phyloP scores from a whole-genome alignment of 2,888 invertebrate species.

The Chalcis sispes region DNA sequence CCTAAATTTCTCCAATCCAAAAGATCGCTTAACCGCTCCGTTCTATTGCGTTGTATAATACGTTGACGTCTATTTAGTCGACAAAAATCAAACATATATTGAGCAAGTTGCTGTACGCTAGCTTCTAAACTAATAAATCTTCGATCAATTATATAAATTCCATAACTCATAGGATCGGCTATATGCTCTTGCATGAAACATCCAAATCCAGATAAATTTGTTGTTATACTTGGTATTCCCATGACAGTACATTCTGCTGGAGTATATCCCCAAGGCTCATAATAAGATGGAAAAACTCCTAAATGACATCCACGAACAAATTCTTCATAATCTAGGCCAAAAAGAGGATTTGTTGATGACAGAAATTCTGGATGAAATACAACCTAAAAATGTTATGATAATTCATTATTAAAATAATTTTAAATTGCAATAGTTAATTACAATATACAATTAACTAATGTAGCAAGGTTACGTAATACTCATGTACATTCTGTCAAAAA shows the following conservation, averaged over 20 bases:
- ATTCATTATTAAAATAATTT: no score
- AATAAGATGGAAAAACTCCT: constrained; percentile 99
- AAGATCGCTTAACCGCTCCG: constrained; percentile 96
- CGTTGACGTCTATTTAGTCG: constrained; percentile 93
- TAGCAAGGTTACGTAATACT: no score
- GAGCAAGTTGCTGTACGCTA: constrained; percentile 92
- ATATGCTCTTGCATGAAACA: constrained; percentile 99
- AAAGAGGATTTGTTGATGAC: constrained; percentile 96
- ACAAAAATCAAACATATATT: constrained; percentile 95
- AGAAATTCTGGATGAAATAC: constrained; percentile 99
- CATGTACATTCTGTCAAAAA: no score
- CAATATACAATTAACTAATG: no score
- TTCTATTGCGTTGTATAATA: constrained; percentile 98
- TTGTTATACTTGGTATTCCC: constrained; percentile 99
- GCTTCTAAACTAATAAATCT: constrained; percentile 93
- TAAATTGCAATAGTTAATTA: no score
- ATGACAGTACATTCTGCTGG: constrained; percentile 99
- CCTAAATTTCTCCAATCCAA: constrained; percentile 99
- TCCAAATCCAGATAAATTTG: constrained; percentile 98
- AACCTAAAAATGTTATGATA: constrained; percentile 86
- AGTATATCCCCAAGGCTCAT: constrained; percentile 99
- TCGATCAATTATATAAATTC: constrained; percentile 98
- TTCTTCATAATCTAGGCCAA: constrained; percentile 98
- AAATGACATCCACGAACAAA: constrained; percentile 99
- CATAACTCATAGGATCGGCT: constrained; percentile 97